Base-by-base conservation (phyloP, 2,797 vertebrate genomes). In the Sebastes taczanowskii region DNA sequence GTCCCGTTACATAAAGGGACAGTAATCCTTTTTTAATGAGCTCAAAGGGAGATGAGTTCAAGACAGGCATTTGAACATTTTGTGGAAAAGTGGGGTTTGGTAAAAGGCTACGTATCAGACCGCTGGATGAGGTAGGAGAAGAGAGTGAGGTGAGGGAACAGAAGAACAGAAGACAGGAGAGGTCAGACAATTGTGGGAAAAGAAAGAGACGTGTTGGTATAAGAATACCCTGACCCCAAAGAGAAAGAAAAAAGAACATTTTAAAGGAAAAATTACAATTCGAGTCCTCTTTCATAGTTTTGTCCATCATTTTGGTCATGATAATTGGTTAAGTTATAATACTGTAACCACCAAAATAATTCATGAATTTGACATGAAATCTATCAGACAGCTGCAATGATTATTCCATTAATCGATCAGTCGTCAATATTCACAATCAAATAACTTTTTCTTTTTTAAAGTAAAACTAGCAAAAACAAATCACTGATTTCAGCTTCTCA, bases 1-100 rank as follows among this genome's bases (percentile, higher is more conserved):
- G 38, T 63, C 20, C 34, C 2, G 61, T 81, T 79, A 82, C 65
- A 10, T 49, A 6, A 7, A 70, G 55, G 38, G 71, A 83, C 84
- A 52, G 66, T 95, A 95, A 95, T 95, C 92, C 91, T 74, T 86
- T 92, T 93, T 93, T 95, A 95, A 95, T 78, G 30, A 95, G 93
- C 91, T 86, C 82, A 74, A 49, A 59, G 59, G 65, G 83, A 72
- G 75, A 72, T 23, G 22, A 20, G 75, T 76, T 88, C 70, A 78
- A 83, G 71, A 70, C 25, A 23, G n/a, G 59, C 18, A 46, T 76
- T 58, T 29, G 11, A 42, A 38, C 35, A 23, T 52, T 72, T 81
- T 34, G 29, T 9, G 75, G 38, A 62, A 59, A 80, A 68, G 35
- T 55, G 32, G 25, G 53, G 29, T 75, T 77, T 60, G 32, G 22